A percentile compares a stretch with the other conserved stretches of the same genome.
Evolutionary conservation across 2,888 invertebrate species (phyloP).

Genomic region (Callimorpha dominula): DNA sequence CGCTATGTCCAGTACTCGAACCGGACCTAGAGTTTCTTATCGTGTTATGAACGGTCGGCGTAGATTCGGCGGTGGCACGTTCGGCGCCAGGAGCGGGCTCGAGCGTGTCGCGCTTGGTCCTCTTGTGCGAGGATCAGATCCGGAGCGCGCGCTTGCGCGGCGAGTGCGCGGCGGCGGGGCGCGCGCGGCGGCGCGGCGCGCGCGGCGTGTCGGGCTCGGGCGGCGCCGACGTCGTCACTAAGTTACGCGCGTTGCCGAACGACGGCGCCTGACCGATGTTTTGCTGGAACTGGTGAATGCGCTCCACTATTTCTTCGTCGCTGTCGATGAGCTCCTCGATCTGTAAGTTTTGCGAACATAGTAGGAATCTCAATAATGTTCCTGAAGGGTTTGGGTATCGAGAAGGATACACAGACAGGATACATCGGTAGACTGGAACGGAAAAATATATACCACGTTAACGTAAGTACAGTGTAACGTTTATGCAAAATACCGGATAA

Average conservation of each 20-base stretch:
- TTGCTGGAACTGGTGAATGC: conserved; percentile 74
- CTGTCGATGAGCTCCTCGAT: conserved; percentile 79
- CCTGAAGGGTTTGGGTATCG: background rate
- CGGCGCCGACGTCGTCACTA: conserved; percentile 76
- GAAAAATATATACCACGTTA: no score
- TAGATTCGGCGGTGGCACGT: background rate
- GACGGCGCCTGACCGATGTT: conserved; percentile 68
- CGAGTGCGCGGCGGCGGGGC: conserved; percentile 31
- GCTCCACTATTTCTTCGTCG: conserved; percentile 75
- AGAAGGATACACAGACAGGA: background rate
- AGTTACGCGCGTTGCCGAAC: conserved; percentile 76
- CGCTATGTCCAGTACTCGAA: background rate
- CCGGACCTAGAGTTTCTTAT: background rate
- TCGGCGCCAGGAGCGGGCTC: no score
- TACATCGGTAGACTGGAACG: no score
- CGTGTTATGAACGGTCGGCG: background rate
- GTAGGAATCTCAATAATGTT: background rate
- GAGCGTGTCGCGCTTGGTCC: background rate
- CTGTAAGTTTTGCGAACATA: conserved; percentile 50
- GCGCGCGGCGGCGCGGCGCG: conserved; percentile 49
- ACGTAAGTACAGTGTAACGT: no score
- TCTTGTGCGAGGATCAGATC: conserved; percentile 44
- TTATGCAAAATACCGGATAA: no score
- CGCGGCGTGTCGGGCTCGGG: conserved; percentile 78
- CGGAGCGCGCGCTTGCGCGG: conserved; percentile 60